Evolutionary conservation across 2,888 invertebrate genomes (phyloP), one percentile per base, ranked within the genome.

Genomic region (Drosophila infuscata): DNA sequence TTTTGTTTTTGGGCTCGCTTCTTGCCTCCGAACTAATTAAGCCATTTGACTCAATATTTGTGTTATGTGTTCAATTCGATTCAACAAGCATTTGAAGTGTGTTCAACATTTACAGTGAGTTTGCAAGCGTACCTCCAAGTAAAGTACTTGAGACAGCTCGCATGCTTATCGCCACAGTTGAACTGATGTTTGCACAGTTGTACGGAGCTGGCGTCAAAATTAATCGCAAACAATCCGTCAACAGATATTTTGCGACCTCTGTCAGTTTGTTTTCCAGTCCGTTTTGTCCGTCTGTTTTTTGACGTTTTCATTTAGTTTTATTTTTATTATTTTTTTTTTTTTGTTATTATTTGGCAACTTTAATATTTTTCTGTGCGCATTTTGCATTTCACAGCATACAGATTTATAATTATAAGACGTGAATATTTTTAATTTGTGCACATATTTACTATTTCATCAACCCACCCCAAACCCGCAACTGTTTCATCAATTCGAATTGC

Each of bases 351-450:
- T 70, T 75, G 75, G 65, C 74, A 63, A 56, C 59, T 68, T 64
- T 43, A 64, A 71, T 57, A 72, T 64, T 80, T 74, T 76, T 74
- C 35, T 85, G 80, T 80, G 77, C 74, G 79, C 79, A 82, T 74
- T 79, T 82, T 73, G 77, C 79, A 82, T 74, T 82, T 82, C 48
- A 70, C 69, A 78, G 72, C 73, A 85, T 76, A 74, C 72, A 81
- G 80, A 69, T 67, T 67, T 62, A 69, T 61, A 69, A 76, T 85
- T 79, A 69, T 68, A 76, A 67, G 74, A 85, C 83, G 83, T 83
- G 86, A 78, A 76, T 79, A 83, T 79, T 85, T 83, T 83, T 76
- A 82, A 78, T 82, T 77, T 75, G 20, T 81, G 66, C 75, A 66
- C 76, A 77, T 68, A 56, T 58, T 68, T 64, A 54, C 62, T 75